Conservation (phyloP, 37 sponge, comb jelly and placozoan genomes). For the Lycopodina hypogea region DNA sequence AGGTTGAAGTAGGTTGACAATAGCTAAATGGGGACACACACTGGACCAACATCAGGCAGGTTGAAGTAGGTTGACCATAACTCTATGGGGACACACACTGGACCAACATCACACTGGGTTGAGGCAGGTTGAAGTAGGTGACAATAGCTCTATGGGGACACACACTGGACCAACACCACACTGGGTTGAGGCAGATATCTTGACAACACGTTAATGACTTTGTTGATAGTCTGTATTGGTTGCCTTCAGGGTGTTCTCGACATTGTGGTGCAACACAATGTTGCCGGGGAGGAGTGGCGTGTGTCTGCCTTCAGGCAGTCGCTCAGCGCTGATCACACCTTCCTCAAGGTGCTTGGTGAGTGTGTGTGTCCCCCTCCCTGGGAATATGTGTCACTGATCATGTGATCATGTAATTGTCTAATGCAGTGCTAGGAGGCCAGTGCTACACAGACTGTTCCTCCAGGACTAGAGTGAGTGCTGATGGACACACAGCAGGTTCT, state of each 20-base stretch:
- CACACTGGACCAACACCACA: neutral
- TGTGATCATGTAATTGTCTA: neutral
- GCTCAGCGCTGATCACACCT: conserved; percentile 42
- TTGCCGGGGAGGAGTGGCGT: neutral
- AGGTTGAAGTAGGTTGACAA: no score
- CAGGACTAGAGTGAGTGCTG: neutral
- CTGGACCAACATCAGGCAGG: no score
- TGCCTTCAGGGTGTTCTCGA: conserved; percentile 46
- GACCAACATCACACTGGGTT: no score
- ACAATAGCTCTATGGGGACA: no score
- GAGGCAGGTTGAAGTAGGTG: no score
- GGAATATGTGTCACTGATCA: neutral
- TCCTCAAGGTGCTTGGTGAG: conserved; percentile 54
- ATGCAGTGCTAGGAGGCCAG: conserved; percentile 33
- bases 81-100: no score
- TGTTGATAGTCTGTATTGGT: neutral
- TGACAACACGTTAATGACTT: no score
- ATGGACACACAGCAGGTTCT: neutral
- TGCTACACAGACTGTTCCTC: conserved; percentile 18
- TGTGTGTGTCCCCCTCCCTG: no score
- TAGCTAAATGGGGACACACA: no score
- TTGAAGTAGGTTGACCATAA: no score
- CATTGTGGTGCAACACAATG: conserved; percentile 9
- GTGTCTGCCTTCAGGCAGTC: conserved; percentile 35
- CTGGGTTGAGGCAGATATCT: neutral